Percentiles rank a stretch among this genome's conserved stretches.
phyloP scores from a whole-genome alignment of 2,113 vertebrate genomes.

The Mystacornis crossleyi region DNA sequence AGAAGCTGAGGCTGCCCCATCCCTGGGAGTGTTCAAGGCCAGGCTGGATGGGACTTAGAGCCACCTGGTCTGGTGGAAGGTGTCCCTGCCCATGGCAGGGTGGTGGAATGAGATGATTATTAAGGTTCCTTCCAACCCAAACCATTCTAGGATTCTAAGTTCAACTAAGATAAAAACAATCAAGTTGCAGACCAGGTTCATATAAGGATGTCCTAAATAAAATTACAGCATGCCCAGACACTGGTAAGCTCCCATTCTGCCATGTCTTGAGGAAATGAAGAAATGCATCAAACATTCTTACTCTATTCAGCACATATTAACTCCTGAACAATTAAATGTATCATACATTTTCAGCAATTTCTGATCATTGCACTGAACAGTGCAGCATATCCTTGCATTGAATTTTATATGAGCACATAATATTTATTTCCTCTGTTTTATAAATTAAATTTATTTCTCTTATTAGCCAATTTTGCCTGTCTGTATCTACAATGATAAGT shows the following conservation, averaged over 20 bases:
- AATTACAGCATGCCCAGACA: background rate
- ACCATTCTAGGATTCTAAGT: background rate
- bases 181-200: background rate
- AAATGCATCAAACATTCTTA: background rate
- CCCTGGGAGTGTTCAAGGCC: background rate
- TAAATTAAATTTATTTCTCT: background rate
- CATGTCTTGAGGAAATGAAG: background rate
- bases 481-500: background rate
- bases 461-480: background rate
- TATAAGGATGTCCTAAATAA: background rate
- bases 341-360: background rate
- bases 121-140: background rate
- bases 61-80: rapidly evolving
- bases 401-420: background rate
- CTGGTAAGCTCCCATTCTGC: background rate
- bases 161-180: background rate
- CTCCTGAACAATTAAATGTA: background rate
- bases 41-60: background rate
- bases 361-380: background rate
- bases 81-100: background rate
- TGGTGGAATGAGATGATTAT: background rate
- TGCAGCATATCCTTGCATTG: background rate
- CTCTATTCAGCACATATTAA: background rate
- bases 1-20: rapidly evolving
- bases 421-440: background rate